Evolutionary conservation across 2,797 vertebrate genomes (phyloP), one percentile per base, ranked within the genome.

Genomic region (Menidia menidia): DNA sequence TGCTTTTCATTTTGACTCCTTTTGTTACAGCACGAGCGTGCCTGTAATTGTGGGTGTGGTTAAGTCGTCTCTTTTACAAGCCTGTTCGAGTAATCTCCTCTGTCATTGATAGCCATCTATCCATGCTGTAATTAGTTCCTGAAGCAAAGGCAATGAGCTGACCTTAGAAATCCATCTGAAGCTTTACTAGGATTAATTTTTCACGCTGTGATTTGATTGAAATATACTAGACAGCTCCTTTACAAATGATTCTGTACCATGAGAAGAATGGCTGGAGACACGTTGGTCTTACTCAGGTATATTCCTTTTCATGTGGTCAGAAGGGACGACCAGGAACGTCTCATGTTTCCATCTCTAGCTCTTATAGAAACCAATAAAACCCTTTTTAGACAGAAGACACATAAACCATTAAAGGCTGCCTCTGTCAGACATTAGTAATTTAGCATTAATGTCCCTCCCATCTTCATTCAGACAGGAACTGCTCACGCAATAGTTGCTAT

Each of bases 71-170:
- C 75, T 71, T 87, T 80, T 73, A 80, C 53, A 69, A 83, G 81
- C 83, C 68, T 66, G 75, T 69, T 62, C 8, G 25, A 63, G 64
- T 91, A 88, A 93, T 92, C 90, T 80, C 82, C 50, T 82, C 78
- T 72, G 84, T 86, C 85, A 85, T 35, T 78, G 90, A 93, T 89
- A 85, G 73, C 78, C 82, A 91, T 93, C 88, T 89, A 78, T 73
- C 65, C 53, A n/a, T 60, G 68, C 75, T 85, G 73, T 92, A 91
- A 93, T 90, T 88, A 92, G 80, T 84, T 88, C 81, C 83, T 74
- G 77, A 79, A 83, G 83, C 80, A 89, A 85, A 87, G 68, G 87
- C 69, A 69, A 82, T 56, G 73, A 87, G 73, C 64, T 71, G 75
- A 89, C 84, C 85, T 79, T 75, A 77, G 78, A 88, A 88, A 83